phyloP scores from a whole-genome alignment of 2,113 vertebrate species.

The Malurus cyaneus region DNA sequence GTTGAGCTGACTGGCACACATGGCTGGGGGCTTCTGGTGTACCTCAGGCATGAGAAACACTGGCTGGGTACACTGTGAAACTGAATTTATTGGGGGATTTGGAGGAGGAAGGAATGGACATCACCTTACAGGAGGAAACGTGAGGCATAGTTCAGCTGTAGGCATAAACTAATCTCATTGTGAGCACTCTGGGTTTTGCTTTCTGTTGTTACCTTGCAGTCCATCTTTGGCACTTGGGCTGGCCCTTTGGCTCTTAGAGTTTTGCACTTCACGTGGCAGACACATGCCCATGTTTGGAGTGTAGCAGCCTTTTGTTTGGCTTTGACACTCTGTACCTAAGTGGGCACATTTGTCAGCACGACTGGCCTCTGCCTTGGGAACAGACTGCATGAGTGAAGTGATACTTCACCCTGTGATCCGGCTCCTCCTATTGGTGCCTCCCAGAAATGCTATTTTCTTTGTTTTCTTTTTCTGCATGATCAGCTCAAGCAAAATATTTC shows the following conservation, averaged over 20 bases:
- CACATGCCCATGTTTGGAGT: accelerated
- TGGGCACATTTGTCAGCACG: background rate
- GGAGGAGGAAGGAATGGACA: background rate
- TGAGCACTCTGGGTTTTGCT: background rate
- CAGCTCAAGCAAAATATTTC: background rate
- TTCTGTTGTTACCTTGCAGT: background rate
- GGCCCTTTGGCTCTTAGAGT: background rate
- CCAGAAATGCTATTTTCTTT: background rate
- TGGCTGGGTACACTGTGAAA: background rate
- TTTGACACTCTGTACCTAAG: background rate
- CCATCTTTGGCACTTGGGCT: background rate
- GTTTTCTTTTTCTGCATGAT: background rate
- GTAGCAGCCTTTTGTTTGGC: background rate
- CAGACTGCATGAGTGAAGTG: background rate
- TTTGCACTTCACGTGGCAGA: background rate
- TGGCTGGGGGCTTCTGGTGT: background rate
- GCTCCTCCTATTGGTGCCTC: background rate
- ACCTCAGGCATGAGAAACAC: background rate
- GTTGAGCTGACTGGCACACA: accelerated
- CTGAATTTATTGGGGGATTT: background rate
- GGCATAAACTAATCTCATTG: background rate
- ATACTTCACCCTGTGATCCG: background rate
- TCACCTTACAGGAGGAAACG: background rate
- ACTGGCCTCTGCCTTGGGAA: background rate
- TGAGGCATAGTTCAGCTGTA: background rate